Conservation (phyloP, 2,113 vertebrate genomes). For the Cheilinus undulatus region DNA sequence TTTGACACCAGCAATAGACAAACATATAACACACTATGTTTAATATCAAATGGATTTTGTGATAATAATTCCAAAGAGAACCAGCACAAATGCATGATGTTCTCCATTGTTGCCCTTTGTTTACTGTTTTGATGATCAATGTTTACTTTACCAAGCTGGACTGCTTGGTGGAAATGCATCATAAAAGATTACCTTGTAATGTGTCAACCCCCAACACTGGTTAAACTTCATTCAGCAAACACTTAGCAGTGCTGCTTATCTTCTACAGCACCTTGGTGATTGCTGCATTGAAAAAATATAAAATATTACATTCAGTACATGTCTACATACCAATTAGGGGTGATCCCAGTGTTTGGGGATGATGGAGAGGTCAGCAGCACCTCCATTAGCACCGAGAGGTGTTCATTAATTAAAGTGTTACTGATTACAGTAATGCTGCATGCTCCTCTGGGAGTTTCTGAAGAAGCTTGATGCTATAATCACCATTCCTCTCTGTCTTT, state of each 20-base stretch:
- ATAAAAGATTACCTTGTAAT: no score
- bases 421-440: slow-evolving; percentile 48
- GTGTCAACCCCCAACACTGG: no score
- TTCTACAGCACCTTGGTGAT: not conserved
- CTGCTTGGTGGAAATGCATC: no score
- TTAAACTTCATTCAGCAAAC: not conserved
- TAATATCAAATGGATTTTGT: no score
- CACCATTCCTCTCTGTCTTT: slow-evolving; percentile 22
- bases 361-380: slow-evolving; percentile 57
- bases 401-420: slow-evolving; percentile 58
- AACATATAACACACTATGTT: no score
- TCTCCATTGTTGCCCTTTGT: no score
- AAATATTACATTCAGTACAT: slow-evolving; percentile 33
- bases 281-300: slow-evolving; percentile 4
- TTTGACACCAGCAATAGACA: no score
- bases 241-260: not conserved
- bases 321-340: slow-evolving; percentile 33
- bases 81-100: no score
- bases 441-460: slow-evolving; percentile 28
- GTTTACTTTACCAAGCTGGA: no score
- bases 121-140: no score
- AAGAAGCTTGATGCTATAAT: slow-evolving; percentile 29
- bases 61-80: no score
- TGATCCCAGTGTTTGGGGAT: slow-evolving; percentile 28
- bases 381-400: slow-evolving; percentile 37